Conservation (phyloP, 2,797 vertebrate genomes). For the Otus scops region DNA sequence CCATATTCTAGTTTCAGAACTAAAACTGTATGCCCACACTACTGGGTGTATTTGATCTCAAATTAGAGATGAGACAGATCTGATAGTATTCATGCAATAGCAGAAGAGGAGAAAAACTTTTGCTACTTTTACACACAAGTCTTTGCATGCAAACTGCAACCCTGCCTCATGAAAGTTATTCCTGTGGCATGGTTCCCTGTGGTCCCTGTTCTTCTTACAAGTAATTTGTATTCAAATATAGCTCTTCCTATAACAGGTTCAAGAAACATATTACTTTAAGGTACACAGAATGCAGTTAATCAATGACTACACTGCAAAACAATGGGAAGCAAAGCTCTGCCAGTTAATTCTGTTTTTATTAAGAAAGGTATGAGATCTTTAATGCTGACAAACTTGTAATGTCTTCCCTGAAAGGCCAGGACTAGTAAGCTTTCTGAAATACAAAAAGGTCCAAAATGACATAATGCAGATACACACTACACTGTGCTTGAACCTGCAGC, state of each 20-base stretch:
- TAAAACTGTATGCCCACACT: background rate
- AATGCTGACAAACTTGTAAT: background rate
- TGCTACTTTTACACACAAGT: background rate
- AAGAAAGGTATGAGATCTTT: background rate
- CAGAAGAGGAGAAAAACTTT: background rate
- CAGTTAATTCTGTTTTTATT: background rate
- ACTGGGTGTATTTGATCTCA: background rate
- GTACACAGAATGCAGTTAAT: background rate
- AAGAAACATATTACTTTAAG: background rate
- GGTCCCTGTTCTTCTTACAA: background rate
- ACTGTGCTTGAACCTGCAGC: background rate
- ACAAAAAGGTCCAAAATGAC: background rate
- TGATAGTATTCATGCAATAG: background rate
- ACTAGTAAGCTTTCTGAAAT: background rate
- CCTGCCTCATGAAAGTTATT: background rate
- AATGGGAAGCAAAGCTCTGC: background rate
- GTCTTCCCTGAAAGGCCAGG: background rate
- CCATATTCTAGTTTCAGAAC: background rate
- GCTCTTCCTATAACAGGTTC: background rate
- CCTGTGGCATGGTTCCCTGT: background rate
- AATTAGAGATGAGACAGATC: background rate
- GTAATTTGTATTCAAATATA: background rate
- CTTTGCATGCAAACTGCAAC: background rate
- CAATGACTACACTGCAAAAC: background rate
- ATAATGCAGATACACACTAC: background rate